Evolutionary conservation across 2,113 vertebrate genomes (phyloP).

Genomic region (Mastomys natalensis): DNA sequence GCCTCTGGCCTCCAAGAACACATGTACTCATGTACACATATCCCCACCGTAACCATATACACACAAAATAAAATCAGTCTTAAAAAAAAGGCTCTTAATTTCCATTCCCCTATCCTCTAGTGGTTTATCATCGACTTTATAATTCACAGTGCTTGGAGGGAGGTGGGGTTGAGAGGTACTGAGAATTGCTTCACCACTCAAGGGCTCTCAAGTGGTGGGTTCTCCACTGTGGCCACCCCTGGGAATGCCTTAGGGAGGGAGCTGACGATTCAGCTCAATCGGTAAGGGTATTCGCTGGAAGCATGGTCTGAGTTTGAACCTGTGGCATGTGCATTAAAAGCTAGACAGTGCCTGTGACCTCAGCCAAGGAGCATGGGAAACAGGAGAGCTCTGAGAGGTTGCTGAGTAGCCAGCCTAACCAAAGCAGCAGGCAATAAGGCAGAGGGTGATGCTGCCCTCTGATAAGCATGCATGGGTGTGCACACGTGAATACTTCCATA

Average conservation of each 20-base stretch:
- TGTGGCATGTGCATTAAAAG: background rate
- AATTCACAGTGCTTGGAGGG: background rate
- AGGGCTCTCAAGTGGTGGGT: background rate
- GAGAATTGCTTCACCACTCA: background rate
- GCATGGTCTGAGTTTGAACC: background rate
- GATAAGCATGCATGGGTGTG: background rate
- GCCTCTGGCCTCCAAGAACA: background rate
- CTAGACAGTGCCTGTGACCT: background rate
- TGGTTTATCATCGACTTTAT: background rate
- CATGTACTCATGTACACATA: background rate
- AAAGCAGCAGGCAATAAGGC: background rate
- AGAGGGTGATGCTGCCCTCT: background rate
- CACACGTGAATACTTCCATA: background rate
- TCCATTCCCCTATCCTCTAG: background rate
- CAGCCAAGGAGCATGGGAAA: background rate
- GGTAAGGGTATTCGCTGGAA: background rate
- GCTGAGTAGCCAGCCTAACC: background rate
- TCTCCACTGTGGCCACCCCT: background rate
- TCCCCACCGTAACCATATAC: background rate
- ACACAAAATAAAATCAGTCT: background rate
- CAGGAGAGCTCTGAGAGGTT: background rate
- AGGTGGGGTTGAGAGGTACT: background rate
- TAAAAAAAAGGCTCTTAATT: background rate
- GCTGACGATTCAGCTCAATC: background rate
- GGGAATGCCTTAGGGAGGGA: background rate